Conservation (phyloP, 2,888 invertebrate genomes). For the Macaria liturata region DNA sequence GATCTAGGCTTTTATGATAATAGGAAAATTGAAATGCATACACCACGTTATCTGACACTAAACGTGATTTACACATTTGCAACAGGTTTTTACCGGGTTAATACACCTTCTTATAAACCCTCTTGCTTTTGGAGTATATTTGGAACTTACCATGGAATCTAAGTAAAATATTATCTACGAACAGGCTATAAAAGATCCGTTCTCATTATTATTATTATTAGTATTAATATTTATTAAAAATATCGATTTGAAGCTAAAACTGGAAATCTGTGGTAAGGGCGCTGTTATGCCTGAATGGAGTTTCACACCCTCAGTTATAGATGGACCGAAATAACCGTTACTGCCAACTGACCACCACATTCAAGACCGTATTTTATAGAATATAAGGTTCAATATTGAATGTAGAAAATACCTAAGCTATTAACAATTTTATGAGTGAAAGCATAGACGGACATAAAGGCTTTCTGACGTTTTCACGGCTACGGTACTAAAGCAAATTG, state of each 20-base stretch:
- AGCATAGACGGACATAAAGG: constrained; percentile 22
- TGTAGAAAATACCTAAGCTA: background rate
- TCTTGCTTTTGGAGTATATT: too few species aligned
- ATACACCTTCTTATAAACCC: too few species aligned
- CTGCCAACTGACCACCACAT: constrained; percentile 10
- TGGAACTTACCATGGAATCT: too few species aligned
- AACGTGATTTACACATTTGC: too few species aligned
- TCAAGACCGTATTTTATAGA: constrained; percentile 17
- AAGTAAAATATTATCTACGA: too few species aligned
- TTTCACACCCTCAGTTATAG: constrained; percentile 51
- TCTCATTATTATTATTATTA: too few species aligned
- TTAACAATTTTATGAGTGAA: constrained; percentile 32
- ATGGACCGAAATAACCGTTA: constrained; percentile 53
- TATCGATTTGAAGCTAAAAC: constrained; percentile 45
- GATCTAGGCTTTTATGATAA: too few species aligned
- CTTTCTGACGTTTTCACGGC: constrained; percentile 5
- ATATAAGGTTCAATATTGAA: constrained; percentile 15
- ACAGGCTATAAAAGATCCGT: background rate
- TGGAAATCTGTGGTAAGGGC: constrained; percentile 48
- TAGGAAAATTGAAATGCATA: too few species aligned
- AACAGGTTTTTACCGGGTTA: too few species aligned
- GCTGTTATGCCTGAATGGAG: constrained; percentile 55
- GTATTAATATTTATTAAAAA: constrained; percentile 26
- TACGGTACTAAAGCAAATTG: background rate
- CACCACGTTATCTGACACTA: too few species aligned